A percentile compares a stretch with the other conserved stretches of the same genome.
phyloP scores from a whole-genome alignment of 2,888 invertebrate species.

The Phania funesta region DNA sequence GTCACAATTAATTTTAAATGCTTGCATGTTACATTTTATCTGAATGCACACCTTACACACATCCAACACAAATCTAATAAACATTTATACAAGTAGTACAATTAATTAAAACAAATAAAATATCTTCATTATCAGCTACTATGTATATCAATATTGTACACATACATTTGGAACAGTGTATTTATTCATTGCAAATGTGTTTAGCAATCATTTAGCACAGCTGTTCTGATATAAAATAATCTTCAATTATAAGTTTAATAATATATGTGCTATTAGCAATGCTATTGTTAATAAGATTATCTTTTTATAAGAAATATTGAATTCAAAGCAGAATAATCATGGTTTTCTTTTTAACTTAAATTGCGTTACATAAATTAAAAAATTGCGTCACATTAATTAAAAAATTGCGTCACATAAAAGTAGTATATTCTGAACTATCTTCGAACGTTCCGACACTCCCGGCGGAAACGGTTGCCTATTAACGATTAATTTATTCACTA shows the following conservation, averaged over 20 bases:
- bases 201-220: constrained; percentile 44
- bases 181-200: constrained; percentile 36
- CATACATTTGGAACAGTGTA: not conserved
- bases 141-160: constrained; percentile 34
- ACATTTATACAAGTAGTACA: constrained; percentile 61
- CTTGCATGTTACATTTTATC: not conserved
- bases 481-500: too few species aligned
- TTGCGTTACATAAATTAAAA: too few species aligned
- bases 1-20: too few species aligned
- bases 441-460: too few species aligned
- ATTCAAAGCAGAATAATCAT: too few species aligned
- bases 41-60: not conserved
- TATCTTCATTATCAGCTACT: constrained; percentile 47
- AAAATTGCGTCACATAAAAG: too few species aligned
- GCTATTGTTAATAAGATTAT: not conserved
- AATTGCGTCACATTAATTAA: too few species aligned
- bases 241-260: not conserved
- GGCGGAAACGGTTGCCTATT: too few species aligned
- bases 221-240: not conserved
- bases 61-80: constrained; percentile 42
- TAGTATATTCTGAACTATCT: too few species aligned
- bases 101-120: constrained; percentile 62
- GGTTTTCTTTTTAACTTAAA: too few species aligned
- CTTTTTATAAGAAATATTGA: too few species aligned
- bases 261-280: not conserved